A percentile compares a stretch with the other conserved stretches of the same genome.
Evolutionary conservation across 1,140 invertebrate species (phyloP).

Genomic region (Oryctes rhinoceros): DNA sequence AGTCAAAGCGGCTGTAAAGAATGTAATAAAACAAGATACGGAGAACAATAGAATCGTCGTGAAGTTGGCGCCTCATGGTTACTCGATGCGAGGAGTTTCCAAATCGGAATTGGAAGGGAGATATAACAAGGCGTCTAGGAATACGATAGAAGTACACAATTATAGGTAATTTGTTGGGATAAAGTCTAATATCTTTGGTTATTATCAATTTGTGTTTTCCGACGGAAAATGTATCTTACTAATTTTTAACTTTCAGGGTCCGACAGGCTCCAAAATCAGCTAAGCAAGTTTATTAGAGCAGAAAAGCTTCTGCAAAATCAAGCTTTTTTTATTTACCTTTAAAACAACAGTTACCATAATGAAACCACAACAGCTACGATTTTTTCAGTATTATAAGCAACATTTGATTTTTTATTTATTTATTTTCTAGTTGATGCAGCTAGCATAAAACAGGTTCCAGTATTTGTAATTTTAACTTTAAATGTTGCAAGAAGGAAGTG

Average conservation of each 20-base stretch:
- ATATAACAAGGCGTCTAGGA: conserved; percentile 56
- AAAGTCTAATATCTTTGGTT: background rate
- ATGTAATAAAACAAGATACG: conserved; percentile 56
- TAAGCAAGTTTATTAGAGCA: conserved; percentile 36
- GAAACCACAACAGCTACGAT: no score
- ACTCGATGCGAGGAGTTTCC: conserved; percentile 50
- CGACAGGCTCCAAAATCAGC: conserved; percentile 37
- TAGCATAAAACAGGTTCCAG: background rate
- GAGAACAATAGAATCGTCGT: conserved; percentile 56
- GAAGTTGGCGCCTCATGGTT: conserved; percentile 55
- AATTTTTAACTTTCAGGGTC: conserved; percentile 10
- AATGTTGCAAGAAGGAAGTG: background rate
- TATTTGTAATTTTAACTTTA: conserved; percentile 4
- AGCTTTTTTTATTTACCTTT: no score
- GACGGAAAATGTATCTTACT: background rate
- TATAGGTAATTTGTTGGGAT: conserved; percentile 59
- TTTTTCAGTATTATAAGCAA: no score
- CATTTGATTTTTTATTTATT: background rate
- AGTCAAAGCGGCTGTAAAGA: conserved; percentile 57
- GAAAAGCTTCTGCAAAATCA: no score
- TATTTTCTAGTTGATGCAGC: background rate
- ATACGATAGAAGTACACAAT: conserved; percentile 57
- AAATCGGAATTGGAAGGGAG: conserved; percentile 58
- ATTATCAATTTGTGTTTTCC: no score
- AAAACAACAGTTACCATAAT: no score